Evolutionary conservation across 2,797 vertebrate species (phyloP), one percentile per base, ranked within the genome.

Genomic region (Xyrichtys novacula): DNA sequence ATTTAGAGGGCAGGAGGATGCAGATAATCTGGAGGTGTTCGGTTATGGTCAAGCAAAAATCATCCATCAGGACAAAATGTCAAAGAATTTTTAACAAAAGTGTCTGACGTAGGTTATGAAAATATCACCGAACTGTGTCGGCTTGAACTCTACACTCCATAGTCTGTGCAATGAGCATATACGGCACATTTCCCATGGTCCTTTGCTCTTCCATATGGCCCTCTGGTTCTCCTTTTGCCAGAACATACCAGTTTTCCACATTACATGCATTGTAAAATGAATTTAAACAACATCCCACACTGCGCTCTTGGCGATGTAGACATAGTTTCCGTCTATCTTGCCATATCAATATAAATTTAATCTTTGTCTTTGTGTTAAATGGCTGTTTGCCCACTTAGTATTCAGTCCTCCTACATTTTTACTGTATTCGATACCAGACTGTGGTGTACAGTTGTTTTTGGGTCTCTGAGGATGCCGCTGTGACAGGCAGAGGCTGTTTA

Each of bases 401-500:
- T n/a, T 19, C 39, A 20, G 17, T 16, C 14, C 32, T 2, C 32
- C 11, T 12, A 36, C 34, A 36, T 14, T 14, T 6, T 38, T 32
- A 14, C 72, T 26, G 14, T 7, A 53, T 70, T 68, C 34, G 39
- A 31, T 59, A 50, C 20, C 34, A 65, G 39, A 63, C 36, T 17
- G 53, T 50, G 54, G 72, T 42, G 40, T 68, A 40, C 32, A 23
- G 43, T 66, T 1, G 2, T 81, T 60, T 74, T 36, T 19, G 54
- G 46, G 56, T 75, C 76, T 72, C 64, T 17, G 19, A 71, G 58
- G 76, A 71, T 25, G 68, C 54, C 29, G 63, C 61, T 50, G 72
- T 90, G 89, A 91, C 87, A 86, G 81, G 71, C 39, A 1, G 64
- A 61, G 78, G 86, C 86, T 83, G 63, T 85, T 85, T 78, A 58